Percentiles rank a stretch among this genome's conserved stretches.
Conservation (phyloP, 1,140 invertebrate genomes). For the Heliconius himera region DNA sequence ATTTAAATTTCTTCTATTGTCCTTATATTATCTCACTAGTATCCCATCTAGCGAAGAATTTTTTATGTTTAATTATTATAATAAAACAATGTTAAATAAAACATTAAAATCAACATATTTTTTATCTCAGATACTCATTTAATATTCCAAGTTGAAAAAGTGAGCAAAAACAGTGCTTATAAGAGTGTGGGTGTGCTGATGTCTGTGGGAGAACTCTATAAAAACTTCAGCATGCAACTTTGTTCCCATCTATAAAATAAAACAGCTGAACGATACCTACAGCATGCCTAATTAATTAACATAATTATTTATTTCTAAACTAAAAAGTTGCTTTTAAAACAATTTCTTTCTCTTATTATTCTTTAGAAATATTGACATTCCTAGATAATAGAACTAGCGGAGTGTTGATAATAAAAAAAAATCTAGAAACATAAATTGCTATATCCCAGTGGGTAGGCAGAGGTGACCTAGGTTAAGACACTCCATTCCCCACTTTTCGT, state of each 20-base stretch:
- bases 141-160: background rate
- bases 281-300: background rate
- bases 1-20: background rate
- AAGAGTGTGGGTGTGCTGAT: background rate
- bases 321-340: background rate
- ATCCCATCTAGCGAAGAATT: background rate
- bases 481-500: too few relatives aligned
- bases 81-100: background rate
- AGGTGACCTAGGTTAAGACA: too few relatives aligned
- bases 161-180: background rate
- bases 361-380: background rate
- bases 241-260: constrained; percentile 11
- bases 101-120: background rate
- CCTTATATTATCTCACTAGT: background rate
- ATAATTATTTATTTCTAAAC: background rate
- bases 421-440: background rate
- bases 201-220: constrained; percentile 4
- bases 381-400: too few relatives aligned
- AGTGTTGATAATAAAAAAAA: background rate
- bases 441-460: too few relatives aligned
- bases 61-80: too few relatives aligned
- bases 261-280: background rate
- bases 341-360: background rate
- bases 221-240: constrained; percentile 12
- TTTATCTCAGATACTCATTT: constrained; percentile 1